These are phyloP conservation scores for Porites lutea DNA, from an alignment of 64 coral and sea anemone species.

Conservation along the genomic window DNA sequence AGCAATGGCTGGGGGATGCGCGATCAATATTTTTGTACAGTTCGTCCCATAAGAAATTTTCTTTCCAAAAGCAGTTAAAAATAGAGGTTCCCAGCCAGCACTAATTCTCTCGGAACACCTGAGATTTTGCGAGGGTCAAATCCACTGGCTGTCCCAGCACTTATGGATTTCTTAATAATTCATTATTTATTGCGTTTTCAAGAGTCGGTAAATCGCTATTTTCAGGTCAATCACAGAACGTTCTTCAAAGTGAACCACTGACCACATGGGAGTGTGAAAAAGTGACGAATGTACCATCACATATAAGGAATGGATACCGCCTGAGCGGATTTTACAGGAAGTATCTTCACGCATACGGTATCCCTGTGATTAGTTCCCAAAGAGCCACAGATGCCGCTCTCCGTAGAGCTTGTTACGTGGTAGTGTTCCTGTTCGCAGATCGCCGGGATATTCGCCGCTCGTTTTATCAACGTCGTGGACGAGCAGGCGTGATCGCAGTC, in stretches of 20 bases:
- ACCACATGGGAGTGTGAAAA: conserved; percentile 88
- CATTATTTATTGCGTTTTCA: no score
- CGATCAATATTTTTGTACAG: no score
- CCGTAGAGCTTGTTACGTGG: conserved; percentile 88
- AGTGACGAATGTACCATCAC: conserved; percentile 62
- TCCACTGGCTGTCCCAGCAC: no score
- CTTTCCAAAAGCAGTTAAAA: no score
- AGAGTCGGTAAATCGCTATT: background rate
- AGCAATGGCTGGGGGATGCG: no score
- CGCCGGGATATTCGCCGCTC: conserved; percentile 87
- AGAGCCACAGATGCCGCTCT: conserved; percentile 74
- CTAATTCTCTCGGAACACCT: no score
- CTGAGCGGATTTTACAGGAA: conserved; percentile 86
- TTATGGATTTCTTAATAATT: no score
- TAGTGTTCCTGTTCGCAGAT: conserved; percentile 91
- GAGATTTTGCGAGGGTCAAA: no score
- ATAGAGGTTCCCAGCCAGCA: no score
- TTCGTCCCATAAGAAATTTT: no score
- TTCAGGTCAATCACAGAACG: background rate
- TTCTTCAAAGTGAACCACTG: conserved; percentile 17
- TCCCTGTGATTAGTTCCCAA: conserved; percentile 88
- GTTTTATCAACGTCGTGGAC: conserved; percentile 78
- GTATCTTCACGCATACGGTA: conserved; percentile 92
- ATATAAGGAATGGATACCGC: conserved; percentile 58
- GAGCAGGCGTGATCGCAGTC: conserved; percentile 86